phyloP scores from a whole-genome alignment of 2,888 invertebrate species.

The Acleris sparsana region DNA sequence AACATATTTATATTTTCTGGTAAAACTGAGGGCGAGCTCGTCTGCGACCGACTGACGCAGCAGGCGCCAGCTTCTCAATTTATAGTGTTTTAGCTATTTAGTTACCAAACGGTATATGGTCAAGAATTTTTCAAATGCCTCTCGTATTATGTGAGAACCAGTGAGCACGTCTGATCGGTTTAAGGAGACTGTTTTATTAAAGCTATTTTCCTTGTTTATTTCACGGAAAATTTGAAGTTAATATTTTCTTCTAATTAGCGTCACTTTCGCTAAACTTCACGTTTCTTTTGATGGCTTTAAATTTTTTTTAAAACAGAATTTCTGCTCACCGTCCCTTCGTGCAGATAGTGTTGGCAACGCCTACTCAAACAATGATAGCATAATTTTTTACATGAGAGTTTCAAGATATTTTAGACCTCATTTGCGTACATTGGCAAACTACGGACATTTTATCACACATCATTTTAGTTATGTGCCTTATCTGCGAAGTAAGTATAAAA shows the following conservation, averaged over 20 bases:
- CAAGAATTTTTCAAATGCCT: conserved; percentile 31
- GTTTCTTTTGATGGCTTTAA: too few relatives aligned
- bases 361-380: neutral
- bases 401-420: too few relatives aligned
- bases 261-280: too few relatives aligned
- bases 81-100: conserved; percentile 31
- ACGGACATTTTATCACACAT: too few relatives aligned
- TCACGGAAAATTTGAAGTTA: too few relatives aligned
- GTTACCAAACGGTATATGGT: conserved; percentile 31
- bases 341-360: neutral
- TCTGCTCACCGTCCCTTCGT: too few relatives aligned
- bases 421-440: too few relatives aligned
- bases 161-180: conserved; percentile 16
- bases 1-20: conserved; percentile 50
- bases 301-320: too few relatives aligned
- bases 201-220: neutral
- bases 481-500: too few relatives aligned
- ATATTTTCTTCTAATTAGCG: too few relatives aligned
- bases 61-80: conserved; percentile 25
- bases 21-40: conserved; percentile 10
- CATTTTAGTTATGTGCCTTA: too few relatives aligned
- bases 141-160: conserved; percentile 24
- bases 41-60: conserved; percentile 18
- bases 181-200: conserved; percentile 6
- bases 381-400: neutral